phyloP scores from a whole-genome alignment of 2,888 invertebrate genomes.

The Tachina fera region DNA sequence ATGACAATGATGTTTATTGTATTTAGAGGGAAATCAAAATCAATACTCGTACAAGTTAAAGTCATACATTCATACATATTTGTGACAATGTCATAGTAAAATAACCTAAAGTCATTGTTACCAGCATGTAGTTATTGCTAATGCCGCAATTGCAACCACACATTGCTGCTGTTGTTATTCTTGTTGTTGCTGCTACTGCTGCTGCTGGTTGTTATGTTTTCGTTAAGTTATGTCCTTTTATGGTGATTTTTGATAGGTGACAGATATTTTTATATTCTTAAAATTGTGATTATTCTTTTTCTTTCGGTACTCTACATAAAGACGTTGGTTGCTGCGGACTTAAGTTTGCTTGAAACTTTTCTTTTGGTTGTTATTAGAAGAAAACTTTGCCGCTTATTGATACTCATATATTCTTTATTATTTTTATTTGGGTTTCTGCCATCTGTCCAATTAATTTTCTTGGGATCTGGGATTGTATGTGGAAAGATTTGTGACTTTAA shows the following conservation, averaged over 20 bases:
- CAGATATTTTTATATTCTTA: conserved; percentile 75
- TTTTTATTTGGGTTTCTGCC: too few relatives aligned
- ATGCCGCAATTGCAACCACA: conserved; percentile 44
- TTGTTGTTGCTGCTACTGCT: conserved; percentile 28
- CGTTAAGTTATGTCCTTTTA: conserved; percentile 80
- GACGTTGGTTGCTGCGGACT: too few relatives aligned
- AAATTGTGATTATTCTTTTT: conserved; percentile 62
- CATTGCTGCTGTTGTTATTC: conserved; percentile 38
- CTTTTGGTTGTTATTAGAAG: too few relatives aligned
- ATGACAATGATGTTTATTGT: conserved; percentile 69
- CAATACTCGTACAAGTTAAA: conserved; percentile 52
- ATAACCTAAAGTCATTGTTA: conserved; percentile 64
- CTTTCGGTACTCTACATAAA: conserved; percentile 16
- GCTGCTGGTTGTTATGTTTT: conserved; percentile 65
- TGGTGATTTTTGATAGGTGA: conserved; percentile 81
- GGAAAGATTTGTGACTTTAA: too few relatives aligned
- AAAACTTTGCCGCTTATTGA: not conserved
- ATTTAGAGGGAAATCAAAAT: conserved; percentile 67
- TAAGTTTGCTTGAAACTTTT: not conserved
- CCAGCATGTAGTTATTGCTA: conserved; percentile 46
- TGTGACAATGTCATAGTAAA: conserved; percentile 67
- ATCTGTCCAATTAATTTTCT: too few relatives aligned
- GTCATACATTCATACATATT: conserved; percentile 63
- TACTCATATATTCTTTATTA: too few relatives aligned
- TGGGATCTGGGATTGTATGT: too few relatives aligned